These are phyloP conservation scores for Epinotia bilunana DNA, from an alignment of 2,888 invertebrate species.

Conservation along the genomic window DNA sequence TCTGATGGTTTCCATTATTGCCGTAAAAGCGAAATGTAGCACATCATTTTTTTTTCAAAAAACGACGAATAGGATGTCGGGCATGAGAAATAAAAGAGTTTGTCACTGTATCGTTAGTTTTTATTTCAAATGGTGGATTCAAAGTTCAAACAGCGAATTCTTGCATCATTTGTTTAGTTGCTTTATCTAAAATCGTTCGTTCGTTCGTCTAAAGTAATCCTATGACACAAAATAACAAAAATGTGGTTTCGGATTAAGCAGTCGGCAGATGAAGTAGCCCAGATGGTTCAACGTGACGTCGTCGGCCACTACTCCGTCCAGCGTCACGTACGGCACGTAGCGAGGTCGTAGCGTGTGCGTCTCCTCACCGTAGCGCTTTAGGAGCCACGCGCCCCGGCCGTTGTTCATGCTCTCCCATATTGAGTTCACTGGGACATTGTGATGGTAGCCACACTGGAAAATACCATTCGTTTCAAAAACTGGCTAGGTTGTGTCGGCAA, in stretches of 20 bases:
- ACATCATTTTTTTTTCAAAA: too few species aligned
- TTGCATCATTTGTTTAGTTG: neutral
- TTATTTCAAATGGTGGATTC: too few species aligned
- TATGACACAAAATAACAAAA: conserved; percentile 23
- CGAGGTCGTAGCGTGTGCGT: conserved; percentile 52
- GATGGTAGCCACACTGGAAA: conserved; percentile 60
- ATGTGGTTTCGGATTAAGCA: conserved; percentile 25
- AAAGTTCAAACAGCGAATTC: too few species aligned
- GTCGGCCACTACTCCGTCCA: conserved; percentile 54
- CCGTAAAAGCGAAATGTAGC: too few species aligned
- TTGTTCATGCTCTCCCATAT: conserved; percentile 58
- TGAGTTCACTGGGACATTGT: conserved; percentile 49
- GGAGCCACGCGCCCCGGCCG: conserved; percentile 52
- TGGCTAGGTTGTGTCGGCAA: neutral
- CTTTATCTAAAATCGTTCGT: neutral
- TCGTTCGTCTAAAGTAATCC: neutral
- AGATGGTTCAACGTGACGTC: conserved; percentile 11
- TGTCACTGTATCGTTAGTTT: too few species aligned
- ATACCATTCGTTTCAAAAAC: neutral
- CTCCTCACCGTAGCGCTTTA: conserved; percentile 59
- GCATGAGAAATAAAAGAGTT: too few species aligned
- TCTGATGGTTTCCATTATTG: too few species aligned
- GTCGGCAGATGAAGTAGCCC: conserved; percentile 21
- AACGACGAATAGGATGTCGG: too few species aligned
- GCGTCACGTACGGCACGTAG: conserved; percentile 60